Base-by-base conservation (phyloP, 2,113 vertebrate species). In the Desmodus rotundus region DNA sequence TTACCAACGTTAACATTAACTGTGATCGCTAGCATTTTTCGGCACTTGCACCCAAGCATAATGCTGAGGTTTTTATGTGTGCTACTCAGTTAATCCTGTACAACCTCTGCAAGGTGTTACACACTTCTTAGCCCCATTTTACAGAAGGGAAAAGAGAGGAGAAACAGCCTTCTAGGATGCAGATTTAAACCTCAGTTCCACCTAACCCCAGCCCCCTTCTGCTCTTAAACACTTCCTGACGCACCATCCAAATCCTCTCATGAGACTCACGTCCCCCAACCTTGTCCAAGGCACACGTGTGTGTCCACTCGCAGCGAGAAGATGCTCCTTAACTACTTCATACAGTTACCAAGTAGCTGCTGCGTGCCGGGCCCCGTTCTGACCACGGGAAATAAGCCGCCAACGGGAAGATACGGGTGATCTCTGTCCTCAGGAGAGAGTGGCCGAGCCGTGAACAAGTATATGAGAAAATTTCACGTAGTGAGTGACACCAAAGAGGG, bases 321-420 rank as follows among this genome's bases (percentile, higher is more conserved):
- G 50, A 67, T 4, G 43, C 43, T 84, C 83, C 43, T 70, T 36
- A 36, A 16, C 22, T 47, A 50, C 9, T 31, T 38, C 31, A 43
- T 43, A 38, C 89, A 24, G 43, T 19, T 56, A 45, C 14, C 8
- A 16, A 20, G 43, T 0, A 14, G 1, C 17, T 61, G 7, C 4
- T 16, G 11, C 7, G 41, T 5, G 9, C 3, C 33, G 3, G 2
- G 43, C 52, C 17, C n/a, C 1, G 13, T 33, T 36, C 45, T 8
- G 33, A 38, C 77, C 47, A 22, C 41, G 24, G 56, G 33, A 77
- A 58, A 41, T 47, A 12, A 77, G 63, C 17, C 86, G 24, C 24
- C 50, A 43, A 38, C 2, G 5, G 84, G 50, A 5, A 87, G 38
- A 63, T 4, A 36, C 0, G 4, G 24, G 7, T 43, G 38, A 47